Evolutionary conservation across 2,113 vertebrate species (phyloP).

Genomic region (Gila orcuttii): DNA sequence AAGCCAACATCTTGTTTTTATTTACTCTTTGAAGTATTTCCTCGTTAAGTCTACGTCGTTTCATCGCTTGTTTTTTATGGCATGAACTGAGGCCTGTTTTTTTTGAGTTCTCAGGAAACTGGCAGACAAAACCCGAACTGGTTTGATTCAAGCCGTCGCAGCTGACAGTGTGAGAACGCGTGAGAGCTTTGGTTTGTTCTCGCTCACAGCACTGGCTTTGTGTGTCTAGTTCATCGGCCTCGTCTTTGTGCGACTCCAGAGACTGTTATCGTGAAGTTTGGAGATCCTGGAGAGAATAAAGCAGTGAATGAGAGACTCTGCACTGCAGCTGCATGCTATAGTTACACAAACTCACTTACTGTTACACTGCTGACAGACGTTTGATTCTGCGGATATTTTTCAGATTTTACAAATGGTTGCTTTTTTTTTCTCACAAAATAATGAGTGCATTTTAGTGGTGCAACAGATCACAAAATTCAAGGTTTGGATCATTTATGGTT

Average conservation of each 20-base stretch:
- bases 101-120: background rate
- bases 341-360: background rate
- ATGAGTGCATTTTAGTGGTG: too few species aligned
- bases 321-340: background rate
- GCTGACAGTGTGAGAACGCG: constrained; percentile 68
- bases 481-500: too few species aligned
- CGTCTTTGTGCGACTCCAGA: constrained; percentile 74
- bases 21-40: constrained; percentile 17
- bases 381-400: background rate
- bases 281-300: constrained; percentile 65
- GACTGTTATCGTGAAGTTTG: constrained; percentile 67
- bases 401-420: background rate
- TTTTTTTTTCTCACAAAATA: background rate
- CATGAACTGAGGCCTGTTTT: background rate
- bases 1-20: constrained; percentile 26
- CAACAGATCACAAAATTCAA: too few species aligned
- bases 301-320: constrained; percentile 42
- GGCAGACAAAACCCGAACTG: background rate
- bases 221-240: constrained; percentile 72
- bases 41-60: background rate
- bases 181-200: constrained; percentile 75
- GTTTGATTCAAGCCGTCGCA: background rate
- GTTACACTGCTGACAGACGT: background rate
- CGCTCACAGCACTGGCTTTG: constrained; percentile 74
- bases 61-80: background rate